phyloP scores from a whole-genome alignment of 37 sponge, comb jelly and placozoan genomes.

The Ianthella basta region DNA sequence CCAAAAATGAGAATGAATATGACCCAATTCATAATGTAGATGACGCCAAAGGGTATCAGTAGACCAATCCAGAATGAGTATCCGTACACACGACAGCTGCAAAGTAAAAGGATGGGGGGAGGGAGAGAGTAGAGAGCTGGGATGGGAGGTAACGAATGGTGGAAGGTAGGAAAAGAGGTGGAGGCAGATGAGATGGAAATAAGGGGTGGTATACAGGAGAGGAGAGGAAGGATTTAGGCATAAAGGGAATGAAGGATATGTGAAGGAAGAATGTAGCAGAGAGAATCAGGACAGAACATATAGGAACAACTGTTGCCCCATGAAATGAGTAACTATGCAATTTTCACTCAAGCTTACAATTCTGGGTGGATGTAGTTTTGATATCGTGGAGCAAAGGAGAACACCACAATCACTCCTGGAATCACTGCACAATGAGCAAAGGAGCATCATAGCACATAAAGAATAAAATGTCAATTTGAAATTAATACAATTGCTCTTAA shows the following conservation, averaged over 20 bases:
- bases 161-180: too few species aligned
- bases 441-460: too few species aligned
- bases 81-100: slow-evolving; percentile 52
- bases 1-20: slow-evolving; percentile 43
- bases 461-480: too few species aligned
- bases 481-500: too few species aligned
- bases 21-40: slow-evolving; percentile 67
- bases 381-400: slow-evolving; percentile 38
- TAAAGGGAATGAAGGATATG: neutral
- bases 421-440: slow-evolving; percentile 22
- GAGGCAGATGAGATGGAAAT: too few species aligned
- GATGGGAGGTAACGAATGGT: too few species aligned
- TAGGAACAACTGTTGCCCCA: too few species aligned
- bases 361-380: slow-evolving; percentile 16
- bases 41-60: slow-evolving; percentile 47
- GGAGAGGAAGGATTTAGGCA: neutral
- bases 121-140: too few species aligned
- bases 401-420: slow-evolving; percentile 33
- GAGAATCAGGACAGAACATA: too few species aligned
- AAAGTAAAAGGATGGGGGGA: neutral
- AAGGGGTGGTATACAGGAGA: too few species aligned
- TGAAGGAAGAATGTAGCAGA: neutral
- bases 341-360: too few species aligned
- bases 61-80: slow-evolving; percentile 59
- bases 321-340: too few species aligned